Evolutionary conservation across 2,888 invertebrate species (phyloP).

Genomic region (Torymus texanus): DNA sequence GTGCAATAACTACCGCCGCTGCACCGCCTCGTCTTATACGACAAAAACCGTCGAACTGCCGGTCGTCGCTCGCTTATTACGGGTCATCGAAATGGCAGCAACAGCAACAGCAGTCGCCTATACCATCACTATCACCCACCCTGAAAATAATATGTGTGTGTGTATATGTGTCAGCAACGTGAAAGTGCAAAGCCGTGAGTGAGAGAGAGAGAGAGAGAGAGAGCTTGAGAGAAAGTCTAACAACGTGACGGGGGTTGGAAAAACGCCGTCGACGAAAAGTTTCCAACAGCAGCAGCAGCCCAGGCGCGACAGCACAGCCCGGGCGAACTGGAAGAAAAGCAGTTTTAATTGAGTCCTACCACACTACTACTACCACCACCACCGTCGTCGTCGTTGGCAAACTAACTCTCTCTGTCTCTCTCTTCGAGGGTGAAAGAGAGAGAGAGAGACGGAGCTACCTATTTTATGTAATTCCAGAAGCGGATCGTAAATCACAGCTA

Average conservation of each 20-base stretch:
- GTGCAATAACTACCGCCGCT: no score
- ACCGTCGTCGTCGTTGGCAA: background rate
- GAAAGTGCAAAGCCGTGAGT: background rate
- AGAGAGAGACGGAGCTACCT: background rate
- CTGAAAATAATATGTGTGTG: no score
- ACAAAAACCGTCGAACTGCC: no score
- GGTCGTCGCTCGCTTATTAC: no score
- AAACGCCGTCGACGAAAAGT: constrained; percentile 29
- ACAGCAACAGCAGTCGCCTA: no score
- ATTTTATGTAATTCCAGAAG: constrained; percentile 29
- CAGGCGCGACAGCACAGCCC: constrained; percentile 19
- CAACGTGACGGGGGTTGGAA: background rate
- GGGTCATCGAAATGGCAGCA: no score
- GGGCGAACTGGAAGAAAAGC: constrained; percentile 38
- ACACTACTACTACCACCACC: background rate
- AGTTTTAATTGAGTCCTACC: constrained; percentile 49
- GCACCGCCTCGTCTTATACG: no score
- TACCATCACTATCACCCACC: no score
- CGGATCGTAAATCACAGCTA: constrained; percentile 30
- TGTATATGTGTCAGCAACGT: no score
- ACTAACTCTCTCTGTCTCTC: background rate
- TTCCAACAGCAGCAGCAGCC: constrained; percentile 4
- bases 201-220: constrained; percentile 39
- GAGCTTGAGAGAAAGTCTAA: background rate
- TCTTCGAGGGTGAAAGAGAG: background rate